Conservation (phyloP, 2,888 invertebrate species). For the Drosophila atripex region DNA sequence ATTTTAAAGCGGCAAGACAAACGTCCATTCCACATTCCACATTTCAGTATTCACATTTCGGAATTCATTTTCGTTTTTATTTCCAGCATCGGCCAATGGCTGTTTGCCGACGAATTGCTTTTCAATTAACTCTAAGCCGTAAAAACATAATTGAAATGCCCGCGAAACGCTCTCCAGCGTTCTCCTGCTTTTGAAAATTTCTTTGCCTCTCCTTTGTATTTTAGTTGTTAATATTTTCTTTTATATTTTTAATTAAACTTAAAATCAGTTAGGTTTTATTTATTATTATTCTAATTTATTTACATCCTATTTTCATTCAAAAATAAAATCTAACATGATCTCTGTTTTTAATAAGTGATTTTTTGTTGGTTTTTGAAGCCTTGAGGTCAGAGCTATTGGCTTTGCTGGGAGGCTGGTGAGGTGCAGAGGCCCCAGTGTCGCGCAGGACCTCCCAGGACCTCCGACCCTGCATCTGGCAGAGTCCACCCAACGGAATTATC, state of each 20-base stretch:
- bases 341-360: neutral
- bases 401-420: neutral
- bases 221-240: too few species aligned
- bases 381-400: neutral
- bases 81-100: slow-evolving; percentile 24
- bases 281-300: too few species aligned
- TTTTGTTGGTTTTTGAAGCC: too few species aligned
- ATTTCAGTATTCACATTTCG: neutral
- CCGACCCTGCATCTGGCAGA: neutral
- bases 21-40: neutral
- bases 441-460: neutral
- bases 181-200: neutral
- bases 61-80: slow-evolving; percentile 9
- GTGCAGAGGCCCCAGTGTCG: neutral
- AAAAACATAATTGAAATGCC: slow-evolving; percentile 59
- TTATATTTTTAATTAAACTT: too few species aligned
- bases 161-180: neutral
- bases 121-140: slow-evolving; percentile 68
- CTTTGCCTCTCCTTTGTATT: too few species aligned
- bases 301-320: too few species aligned
- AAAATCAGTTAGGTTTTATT: too few species aligned
- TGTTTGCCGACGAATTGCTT: slow-evolving; percentile 68
- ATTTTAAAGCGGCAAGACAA: slow-evolving; percentile 33
- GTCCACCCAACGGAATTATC: slow-evolving; percentile 1
- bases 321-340: neutral